Evolutionary conservation across 2,113 vertebrate species (phyloP), one percentile per base, ranked within the genome.

Genomic region (Fregata magnificens): DNA sequence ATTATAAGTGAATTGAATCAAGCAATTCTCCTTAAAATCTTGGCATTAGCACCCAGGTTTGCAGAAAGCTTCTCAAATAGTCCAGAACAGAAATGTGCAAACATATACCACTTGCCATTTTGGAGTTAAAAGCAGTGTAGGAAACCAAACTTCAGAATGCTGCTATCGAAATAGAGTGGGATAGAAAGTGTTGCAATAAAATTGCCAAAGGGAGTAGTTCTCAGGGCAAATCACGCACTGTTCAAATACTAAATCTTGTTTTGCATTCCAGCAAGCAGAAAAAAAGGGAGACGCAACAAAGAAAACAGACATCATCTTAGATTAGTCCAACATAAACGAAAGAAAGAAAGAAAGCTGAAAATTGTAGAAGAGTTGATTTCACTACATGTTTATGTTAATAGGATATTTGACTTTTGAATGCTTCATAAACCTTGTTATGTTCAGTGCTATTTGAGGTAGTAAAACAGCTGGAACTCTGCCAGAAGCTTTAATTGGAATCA

Each of bases 331-430:
- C 81, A 6, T 73, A 97, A 97, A 95, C 74, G 97, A 95, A 98
- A 98, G 97, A 97, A 98, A 96, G 97, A 93, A 98, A 97, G 98
- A 17, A 98, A 97, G 98, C 97, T 94, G 96, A 98, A 98, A 98
- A 98, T 98, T 98, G 97, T 97, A 81, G 97, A 97, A 96, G 98
- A 98, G 97, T 98, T 98, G 98, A 98, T 99, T 98, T 98, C 98
- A 95, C 97, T 98, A 94, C 98, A 96, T 98, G 98, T 98, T 99
- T 98, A 98, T 98, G 98, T 98, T 98, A 98, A 99, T 98, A 98
- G 98, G 98, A 97, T 98, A 98, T 98, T 98, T 99, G 98, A 98
- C 98, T 99, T 98, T 98, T 98, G 98, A 98, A 98, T 98, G 98
- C 98, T 98, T 98, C 98, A 98, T 98, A 98, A 98, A 98, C 98